phyloP scores from a whole-genome alignment of 2,113 vertebrate species.

The Ifrita kowaldi region DNA sequence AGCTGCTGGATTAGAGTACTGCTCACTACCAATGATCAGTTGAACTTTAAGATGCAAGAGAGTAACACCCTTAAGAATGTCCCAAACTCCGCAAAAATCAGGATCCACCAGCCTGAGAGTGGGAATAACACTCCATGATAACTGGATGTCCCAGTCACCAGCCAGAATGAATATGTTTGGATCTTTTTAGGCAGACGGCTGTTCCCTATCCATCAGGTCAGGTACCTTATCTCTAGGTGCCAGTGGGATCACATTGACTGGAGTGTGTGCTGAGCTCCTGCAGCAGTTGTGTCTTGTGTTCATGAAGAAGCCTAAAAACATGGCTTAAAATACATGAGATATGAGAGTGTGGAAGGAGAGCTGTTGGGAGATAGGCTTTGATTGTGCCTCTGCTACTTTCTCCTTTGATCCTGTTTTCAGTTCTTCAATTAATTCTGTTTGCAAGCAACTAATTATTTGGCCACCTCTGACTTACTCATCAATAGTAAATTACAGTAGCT shows the following conservation, averaged over 20 bases:
- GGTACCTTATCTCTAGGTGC: neutral
- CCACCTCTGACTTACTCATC: neutral
- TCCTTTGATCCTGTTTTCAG: neutral
- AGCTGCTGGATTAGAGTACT: neutral
- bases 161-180: neutral
- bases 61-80: neutral
- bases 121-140: neutral
- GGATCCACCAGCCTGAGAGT: neutral
- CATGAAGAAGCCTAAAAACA: neutral
- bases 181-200: neutral
- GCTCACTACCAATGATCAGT: neutral
- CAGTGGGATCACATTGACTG: too few relatives aligned
- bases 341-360: neutral
- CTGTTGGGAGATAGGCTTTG: neutral
- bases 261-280: neutral
- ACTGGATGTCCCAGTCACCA: neutral
- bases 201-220: neutral
- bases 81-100: neutral
- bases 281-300: neutral
- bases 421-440: neutral
- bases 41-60: neutral
- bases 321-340: neutral
- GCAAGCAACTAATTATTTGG: neutral
- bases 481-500: neutral
- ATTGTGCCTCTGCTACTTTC: neutral